Conservation (phyloP, 2,113 vertebrate genomes). For the Beaufortia kweichowensis region DNA sequence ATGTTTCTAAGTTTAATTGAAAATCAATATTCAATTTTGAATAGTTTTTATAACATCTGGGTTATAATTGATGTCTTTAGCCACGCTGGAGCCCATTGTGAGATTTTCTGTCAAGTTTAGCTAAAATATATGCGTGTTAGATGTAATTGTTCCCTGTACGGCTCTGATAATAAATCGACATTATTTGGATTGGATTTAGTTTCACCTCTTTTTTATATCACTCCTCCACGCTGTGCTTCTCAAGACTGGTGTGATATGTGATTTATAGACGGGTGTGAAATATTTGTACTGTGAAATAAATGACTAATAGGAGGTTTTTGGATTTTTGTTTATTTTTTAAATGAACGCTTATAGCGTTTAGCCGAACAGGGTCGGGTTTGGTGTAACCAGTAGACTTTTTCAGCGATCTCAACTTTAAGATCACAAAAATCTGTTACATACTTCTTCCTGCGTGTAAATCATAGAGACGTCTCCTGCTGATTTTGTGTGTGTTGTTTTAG, state of each 20-base stretch:
- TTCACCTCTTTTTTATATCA: slow-evolving; percentile 42
- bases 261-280: background rate
- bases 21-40: too few relatives aligned
- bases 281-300: background rate
- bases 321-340: background rate
- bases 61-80: background rate
- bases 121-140: background rate
- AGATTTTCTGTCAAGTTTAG: slow-evolving; percentile 20
- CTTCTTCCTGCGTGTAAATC: background rate
- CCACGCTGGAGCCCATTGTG: background rate
- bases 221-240: slow-evolving; percentile 40
- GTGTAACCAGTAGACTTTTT: too few relatives aligned
- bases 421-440: too few relatives aligned
- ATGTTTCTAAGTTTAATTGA: too few relatives aligned
- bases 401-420: background rate
- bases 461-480: background rate
- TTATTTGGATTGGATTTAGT: slow-evolving; percentile 50
- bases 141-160: slow-evolving; percentile 20
- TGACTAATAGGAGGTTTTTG: slow-evolving; percentile 18
- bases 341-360: background rate
- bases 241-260: slow-evolving; percentile 1
- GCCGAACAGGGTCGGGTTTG: background rate
- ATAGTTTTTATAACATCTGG: background rate
- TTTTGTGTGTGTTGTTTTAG: background rate
- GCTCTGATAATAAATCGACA: slow-evolving; percentile 25